phyloP scores from a whole-genome alignment of 1,140 invertebrate species.

The Mesaphorura yosii region DNA sequence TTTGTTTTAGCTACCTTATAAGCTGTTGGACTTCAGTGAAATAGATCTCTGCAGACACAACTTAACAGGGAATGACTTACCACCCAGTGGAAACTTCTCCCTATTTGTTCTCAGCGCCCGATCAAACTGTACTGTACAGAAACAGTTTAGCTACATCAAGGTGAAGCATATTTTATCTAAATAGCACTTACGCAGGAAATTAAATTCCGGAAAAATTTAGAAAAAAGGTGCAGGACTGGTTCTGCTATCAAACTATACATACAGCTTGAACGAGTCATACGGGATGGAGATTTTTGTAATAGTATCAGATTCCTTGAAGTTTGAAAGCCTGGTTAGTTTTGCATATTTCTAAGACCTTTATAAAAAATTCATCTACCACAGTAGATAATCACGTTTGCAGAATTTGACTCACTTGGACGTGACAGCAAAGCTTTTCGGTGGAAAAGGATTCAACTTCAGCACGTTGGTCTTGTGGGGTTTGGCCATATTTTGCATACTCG shows the following conservation, averaged over 20 bases:
- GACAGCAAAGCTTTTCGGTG: background rate
- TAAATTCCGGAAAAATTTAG: conserved; percentile 7
- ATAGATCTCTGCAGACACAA: conserved; percentile 5
- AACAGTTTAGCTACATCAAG: conserved; percentile 6
- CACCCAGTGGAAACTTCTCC: background rate
- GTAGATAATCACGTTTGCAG: background rate
- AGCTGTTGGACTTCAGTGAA: background rate
- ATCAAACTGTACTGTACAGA: background rate
- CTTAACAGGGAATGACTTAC: background rate
- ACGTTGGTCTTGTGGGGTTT: conserved; percentile 19
- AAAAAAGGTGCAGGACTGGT: conserved; percentile 15
- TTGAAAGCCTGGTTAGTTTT: background rate
- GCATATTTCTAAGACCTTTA: background rate
- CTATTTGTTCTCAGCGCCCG: background rate
- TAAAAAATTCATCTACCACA: background rate
- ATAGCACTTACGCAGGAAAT: background rate
- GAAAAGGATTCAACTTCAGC: background rate
- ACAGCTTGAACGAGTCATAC: conserved; percentile 1
- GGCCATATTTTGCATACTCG: conserved; percentile 20
- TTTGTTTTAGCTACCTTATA: conserved; percentile 9
- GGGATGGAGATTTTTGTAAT: conserved; percentile 16
- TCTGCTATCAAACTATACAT: background rate
- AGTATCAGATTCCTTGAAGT: background rate
- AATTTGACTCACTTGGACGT: conserved; percentile 1
- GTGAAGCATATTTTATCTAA: background rate